Conservation (phyloP, 2,888 invertebrate species). For the Cacoxenus indagator region DNA sequence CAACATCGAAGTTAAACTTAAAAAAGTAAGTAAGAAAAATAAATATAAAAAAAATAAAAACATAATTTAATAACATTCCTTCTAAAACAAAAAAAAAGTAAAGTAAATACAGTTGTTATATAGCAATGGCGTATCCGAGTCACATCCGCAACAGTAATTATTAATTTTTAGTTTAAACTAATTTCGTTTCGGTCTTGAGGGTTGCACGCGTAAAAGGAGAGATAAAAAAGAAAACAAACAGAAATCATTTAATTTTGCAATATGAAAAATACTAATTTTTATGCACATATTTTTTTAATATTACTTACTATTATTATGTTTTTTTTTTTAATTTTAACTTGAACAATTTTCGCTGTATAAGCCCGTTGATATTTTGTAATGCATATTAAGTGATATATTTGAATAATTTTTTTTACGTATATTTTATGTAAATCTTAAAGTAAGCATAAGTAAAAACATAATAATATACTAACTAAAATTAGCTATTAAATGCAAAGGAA, state of each 20-base stretch:
- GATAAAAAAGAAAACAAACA: not conserved
- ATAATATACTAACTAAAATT: not conserved
- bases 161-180: constrained; percentile 58
- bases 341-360: constrained; percentile 24
- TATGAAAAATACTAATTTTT: constrained; percentile 12
- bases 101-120: constrained; percentile 28
- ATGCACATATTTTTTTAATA: constrained; percentile 18
- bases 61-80: constrained; percentile 46
- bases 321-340: not conserved
- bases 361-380: constrained; percentile 39
- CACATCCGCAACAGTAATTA: constrained; percentile 66
- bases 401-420: not conserved
- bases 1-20: constrained; percentile 50
- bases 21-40: constrained; percentile 31
- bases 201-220: constrained; percentile 43
- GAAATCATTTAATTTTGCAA: not conserved
- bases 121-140: constrained; percentile 40
- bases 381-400: constrained; percentile 26
- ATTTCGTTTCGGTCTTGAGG: constrained; percentile 39
- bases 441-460: constrained; percentile 11
- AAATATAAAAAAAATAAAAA: constrained; percentile 22
- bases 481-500: not conserved
- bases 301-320: not conserved
- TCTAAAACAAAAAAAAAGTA: constrained; percentile 28
- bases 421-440: not conserved